Base-by-base conservation (phyloP, 2,113 vertebrate genomes). In the Cyphomyrus plagiostoma region DNA sequence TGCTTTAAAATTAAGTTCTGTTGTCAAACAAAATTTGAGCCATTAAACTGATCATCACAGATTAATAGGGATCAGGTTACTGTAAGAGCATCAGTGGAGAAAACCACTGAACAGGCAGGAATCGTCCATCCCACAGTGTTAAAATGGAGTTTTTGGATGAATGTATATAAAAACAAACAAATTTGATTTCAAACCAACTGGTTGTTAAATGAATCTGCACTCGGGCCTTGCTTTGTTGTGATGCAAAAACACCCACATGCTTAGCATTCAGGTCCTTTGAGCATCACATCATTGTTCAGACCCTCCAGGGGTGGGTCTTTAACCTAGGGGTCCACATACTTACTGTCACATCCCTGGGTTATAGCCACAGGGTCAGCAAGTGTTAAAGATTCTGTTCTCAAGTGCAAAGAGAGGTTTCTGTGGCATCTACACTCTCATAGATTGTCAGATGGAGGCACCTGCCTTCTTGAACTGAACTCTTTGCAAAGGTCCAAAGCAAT, bases 81-180 rank as follows among this genome's bases (percentile, higher is more conserved):
- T 52, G 56, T 30, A 62, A 91, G 52, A 74, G 48, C 39, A 39
- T 91, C 66, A 91, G 90, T 91, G 53, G 58, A 88, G 87, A 26
- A 86, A 89, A 80, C 46, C 39, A 89, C 10, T 88, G 15, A 45
- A 45, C n/a, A 21, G 23, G 48, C 26, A 77, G n/a, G 48, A 56
- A 35, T 62, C 7, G 21, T 23, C n/a, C 30, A 21, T 35, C 17
- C 46, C 50, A 26, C 17, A n/a, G 53, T 52, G 21, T 83, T 35
- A 39, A 56, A 89, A 42, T 84, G 30, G 53, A 77, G n/a, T 30
- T 45, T 82, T 45, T 83, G 8, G 30, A 80, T 21, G 30, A 56
- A 30, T 50, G 35, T 83, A 52, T 42, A 19, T 80, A 11, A 53
- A 45, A 84, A 30, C 50, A 45, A 84, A 30, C 50, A 86, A 49